Evolutionary conservation across 2,888 invertebrate species (phyloP), one percentile per base, ranked within the genome.

Genomic region (Xanthorhoe designata): DNA sequence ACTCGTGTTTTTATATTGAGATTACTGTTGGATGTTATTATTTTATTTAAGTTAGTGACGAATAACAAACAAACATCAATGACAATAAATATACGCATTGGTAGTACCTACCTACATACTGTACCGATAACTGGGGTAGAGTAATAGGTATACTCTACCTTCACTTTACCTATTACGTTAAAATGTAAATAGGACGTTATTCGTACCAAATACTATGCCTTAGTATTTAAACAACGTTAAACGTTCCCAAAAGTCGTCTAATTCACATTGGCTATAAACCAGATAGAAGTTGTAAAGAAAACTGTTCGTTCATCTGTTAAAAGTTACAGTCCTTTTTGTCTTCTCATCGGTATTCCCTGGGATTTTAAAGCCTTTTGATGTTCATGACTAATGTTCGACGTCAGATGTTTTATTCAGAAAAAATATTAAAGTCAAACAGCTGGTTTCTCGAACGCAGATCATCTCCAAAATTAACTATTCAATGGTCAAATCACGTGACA

Each of bases 291-390:
- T 61, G 68, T 74, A 72, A 70, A 72, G 69, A 66, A 70, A 70
- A 68, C 66, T 63, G 69, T 68, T 68, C 63, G 66, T 72, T 60
- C 74, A 71, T 71, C 74, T 69, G 72, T 74, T 70, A 69, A 72
- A 66, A 72, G 72, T 74, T 69, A 72, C 66, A 70, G 68, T 65
- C 68, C 69, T 72, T 74, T 74, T 72, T 69, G 69, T 69, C 70
- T 70, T 68, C 69, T 70, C 70, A 70, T 72, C 72, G 66, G 64
- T 68, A 69, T 72, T 72, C 69, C 61, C 66, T 61, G 67, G 59
- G 66, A 69, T 66, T 70, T 71, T 72, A 62, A 66, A 68, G 58
- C 58, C 70, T 66, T 70, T 69, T 70, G 69, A 74, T 72, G 69
- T 72, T 69, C 70, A 59, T 69, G 70, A 70, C 70, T 69, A 72